Evolutionary conservation across 1,140 invertebrate genomes (phyloP), one percentile per base, ranked within the genome.

Genomic region (Campoletis sonorensis): DNA sequence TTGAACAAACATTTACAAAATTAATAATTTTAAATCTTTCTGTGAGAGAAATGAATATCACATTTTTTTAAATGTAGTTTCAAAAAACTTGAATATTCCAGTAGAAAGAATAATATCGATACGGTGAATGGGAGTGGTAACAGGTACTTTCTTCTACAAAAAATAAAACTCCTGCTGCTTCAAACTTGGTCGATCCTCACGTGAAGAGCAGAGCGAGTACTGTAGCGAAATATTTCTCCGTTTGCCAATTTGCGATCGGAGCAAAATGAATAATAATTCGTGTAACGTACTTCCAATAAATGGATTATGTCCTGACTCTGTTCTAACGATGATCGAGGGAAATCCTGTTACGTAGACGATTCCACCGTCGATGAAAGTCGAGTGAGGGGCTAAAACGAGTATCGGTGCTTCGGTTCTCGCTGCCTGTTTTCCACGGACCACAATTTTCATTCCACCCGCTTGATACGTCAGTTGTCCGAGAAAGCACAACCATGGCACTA

Each of bases 321-420:
- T 94, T 85, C 95, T 93, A 83, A 95, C 95, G 89, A 97, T 96
- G 86, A 96, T 95, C 23, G 95, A 96, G 15, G 96, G 96, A 89
- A 97, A 95, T 85, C 94, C 95, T 18, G 95, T 95, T 83, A 95
- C 94, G 89, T 96, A 96, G 84, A 96, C 94, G 83, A 96, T 95
- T 85, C 96, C 95, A 82, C 96, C 96, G 92, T 98, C 97, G 83
- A 97, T 93, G 92, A 97, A 97, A 2, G 96, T 96, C 45, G 96
- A 97, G 91, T 98, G 97, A 7, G 97, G 97, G 4, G 96, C 96
- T 45, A 96, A 94, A n/a, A 96, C 96, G 70, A 98, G 92, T 84
- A 98, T 96, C 4, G 96, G 96, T 4, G 96, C 97, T 89, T 97
- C 96, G 45, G 93, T 88, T 51, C 95, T 92, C 72, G 93, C 93